Evolutionary conservation across 2,888 invertebrate species (phyloP), one percentile per base, ranked within the genome.

Genomic region (Melanostoma mellinum): DNA sequence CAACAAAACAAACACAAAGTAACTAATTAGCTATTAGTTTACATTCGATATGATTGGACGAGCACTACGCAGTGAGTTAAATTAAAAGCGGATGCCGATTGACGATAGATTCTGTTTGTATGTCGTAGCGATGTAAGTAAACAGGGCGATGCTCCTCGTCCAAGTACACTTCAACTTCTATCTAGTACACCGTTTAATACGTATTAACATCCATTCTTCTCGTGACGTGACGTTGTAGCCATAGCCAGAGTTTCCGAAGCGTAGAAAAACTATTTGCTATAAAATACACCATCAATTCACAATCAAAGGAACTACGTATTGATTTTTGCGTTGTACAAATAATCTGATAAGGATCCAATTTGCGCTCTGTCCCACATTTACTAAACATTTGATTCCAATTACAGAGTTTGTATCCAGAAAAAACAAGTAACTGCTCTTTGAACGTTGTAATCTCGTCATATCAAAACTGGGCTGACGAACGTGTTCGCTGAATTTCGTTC

Each of bases 141-240:
- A 69, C 69, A 55, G 76, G 61, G 35, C 76, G 76, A 76, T 76
- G 76, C 61, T 76, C 74, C 52, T 42, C 56, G 58, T 20, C 42
- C 33, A 20, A 20, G 35, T 32, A 53, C 33, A 52, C 33, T 10
- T 10, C 1, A 4, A 6, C 10, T 35, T 60, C 32, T 71, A 50
- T 36, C 40, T 58, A 20, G 50, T 20, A 30, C 50, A 8, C 9
- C 6, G n/a, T 20, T 20, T 20, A 20, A 20, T 20, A 46, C n/a
- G 10, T 46, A 46, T 46, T 10, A 46, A 3, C 3, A 10, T n/a
- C 20, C 20, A 20, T 20, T 20, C 20, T 20, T 20, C 10, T 10
- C 10, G 44, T 46, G 44, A 46, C 44, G 44, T 46, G 20, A 20
- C 20, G 20, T 20, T 20, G 20, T 20, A 20, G 20, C 20, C 20